Evolutionary conservation across 2,113 vertebrate species (phyloP).

Genomic region (Ctenodactylus gundi): DNA sequence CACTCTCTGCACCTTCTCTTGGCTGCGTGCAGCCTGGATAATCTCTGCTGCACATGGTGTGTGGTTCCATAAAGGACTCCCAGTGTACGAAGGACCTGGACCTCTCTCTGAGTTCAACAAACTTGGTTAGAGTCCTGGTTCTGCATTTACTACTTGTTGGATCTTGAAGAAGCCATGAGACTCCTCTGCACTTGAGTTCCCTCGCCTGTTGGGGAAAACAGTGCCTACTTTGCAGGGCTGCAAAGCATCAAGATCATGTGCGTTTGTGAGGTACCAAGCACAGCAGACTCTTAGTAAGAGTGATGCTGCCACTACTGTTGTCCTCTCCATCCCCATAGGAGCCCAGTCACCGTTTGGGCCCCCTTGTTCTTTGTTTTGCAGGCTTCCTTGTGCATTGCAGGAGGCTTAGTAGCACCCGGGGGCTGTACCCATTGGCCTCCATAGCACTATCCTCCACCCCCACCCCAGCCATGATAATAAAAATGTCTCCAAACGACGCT

Average conservation of each 20-base stretch:
- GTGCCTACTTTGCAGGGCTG: too few species aligned
- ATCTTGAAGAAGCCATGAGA: neutral
- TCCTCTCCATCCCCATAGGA: neutral
- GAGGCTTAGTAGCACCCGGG: neutral
- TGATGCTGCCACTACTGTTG: neutral
- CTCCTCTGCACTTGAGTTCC: neutral
- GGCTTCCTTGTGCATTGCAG: neutral
- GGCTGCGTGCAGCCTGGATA: neutral
- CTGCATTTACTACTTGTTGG: neutral
- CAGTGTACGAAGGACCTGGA: neutral
- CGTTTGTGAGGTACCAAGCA: neutral
- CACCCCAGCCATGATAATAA: neutral
- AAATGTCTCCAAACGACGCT: neutral
- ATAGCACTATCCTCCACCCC: neutral
- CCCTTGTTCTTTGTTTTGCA: neutral
- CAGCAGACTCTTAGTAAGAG: neutral
- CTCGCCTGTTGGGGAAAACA: neutral
- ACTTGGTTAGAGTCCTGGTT: neutral
- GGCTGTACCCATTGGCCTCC: neutral
- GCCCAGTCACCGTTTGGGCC: neutral
- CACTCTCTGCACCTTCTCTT: neutral
- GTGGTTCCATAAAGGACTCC: neutral
- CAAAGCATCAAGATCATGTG: fast-evolving
- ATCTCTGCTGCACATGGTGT: neutral
- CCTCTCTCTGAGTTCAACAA: neutral